A percentile compares a stretch with the other conserved stretches of the same genome.
These are phyloP conservation scores for Drosophila anceps DNA, from an alignment of 2,888 invertebrate species.

Conservation along the genomic window DNA sequence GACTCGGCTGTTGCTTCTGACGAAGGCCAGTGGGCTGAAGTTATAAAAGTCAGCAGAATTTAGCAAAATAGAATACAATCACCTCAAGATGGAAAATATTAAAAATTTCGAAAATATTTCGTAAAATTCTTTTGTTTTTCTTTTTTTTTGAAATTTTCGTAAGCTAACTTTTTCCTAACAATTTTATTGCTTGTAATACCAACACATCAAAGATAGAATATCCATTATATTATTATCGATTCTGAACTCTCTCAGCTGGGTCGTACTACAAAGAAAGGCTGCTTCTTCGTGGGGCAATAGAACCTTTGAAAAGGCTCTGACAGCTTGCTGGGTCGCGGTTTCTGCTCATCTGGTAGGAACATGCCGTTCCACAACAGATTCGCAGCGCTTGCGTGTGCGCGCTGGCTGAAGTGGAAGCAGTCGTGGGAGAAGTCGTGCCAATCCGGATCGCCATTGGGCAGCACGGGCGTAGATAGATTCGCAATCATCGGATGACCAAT, in stretches of 20 bases:
- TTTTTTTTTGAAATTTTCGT: not conserved
- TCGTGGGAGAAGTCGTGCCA: constrained; percentile 86
- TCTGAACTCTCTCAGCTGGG: constrained; percentile 30
- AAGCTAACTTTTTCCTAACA: not conserved
- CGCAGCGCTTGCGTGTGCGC: constrained; percentile 86
- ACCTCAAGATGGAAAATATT: too few relatives aligned
- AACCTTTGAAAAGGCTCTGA: constrained; percentile 57
- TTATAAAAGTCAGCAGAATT: too few relatives aligned
- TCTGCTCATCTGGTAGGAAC: constrained; percentile 86
- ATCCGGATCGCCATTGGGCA: constrained; percentile 85
- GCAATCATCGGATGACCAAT: constrained; percentile 86
- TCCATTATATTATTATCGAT: not conserved
- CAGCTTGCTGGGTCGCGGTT: constrained; percentile 25
- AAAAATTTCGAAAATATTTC: too few relatives aligned
- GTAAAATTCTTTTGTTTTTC: too few relatives aligned
- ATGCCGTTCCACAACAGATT: constrained; percentile 87
- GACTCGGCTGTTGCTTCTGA: too few relatives aligned
- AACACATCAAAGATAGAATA: not conserved
- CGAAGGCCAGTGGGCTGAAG: too few relatives aligned
- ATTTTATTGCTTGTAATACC: not conserved
- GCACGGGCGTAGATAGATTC: constrained; percentile 80
- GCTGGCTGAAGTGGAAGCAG: constrained; percentile 88
- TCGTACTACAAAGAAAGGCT: constrained; percentile 79
- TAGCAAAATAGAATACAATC: too few relatives aligned
- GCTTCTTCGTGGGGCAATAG: constrained; percentile 81